Conservation (phyloP, 2,113 vertebrate genomes). For the Oreocharis arfaki region DNA sequence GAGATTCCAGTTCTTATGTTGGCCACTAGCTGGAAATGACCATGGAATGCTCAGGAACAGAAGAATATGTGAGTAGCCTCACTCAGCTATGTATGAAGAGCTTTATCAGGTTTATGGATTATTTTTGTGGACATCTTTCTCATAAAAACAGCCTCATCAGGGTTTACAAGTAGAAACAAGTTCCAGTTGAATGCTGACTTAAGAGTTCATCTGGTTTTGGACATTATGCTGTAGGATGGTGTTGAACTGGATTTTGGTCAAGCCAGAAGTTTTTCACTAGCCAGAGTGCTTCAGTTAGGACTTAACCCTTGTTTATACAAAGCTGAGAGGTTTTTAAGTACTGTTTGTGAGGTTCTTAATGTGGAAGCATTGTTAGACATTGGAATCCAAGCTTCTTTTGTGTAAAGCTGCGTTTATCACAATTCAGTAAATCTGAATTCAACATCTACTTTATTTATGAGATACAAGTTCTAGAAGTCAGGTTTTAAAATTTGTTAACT, state of each 20-base stretch:
- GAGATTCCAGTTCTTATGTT: background rate
- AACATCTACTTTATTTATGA: background rate
- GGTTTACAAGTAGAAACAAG: background rate
- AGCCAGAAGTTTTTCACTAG: background rate
- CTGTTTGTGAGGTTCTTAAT: background rate
- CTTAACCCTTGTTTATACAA: background rate
- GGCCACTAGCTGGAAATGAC: background rate
- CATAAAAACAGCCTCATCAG: background rate
- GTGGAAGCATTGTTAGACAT: background rate
- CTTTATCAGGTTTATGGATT: background rate
- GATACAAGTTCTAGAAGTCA: background rate
- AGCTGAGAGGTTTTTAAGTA: background rate
- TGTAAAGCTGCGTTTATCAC: background rate
- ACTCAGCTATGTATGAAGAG: background rate
- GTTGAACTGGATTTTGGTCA: background rate
- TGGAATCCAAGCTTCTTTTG: background rate
- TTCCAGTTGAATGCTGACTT: background rate
- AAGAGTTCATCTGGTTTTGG: background rate
- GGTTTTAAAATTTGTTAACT: conserved; percentile 15
- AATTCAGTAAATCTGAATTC: background rate
- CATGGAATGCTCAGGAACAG: background rate
- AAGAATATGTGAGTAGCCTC: background rate
- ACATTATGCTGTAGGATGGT: background rate
- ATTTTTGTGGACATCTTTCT: background rate
- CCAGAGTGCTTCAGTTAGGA: background rate